A percentile compares a stretch with the other conserved stretches of the same genome.
Conservation (phyloP, 2,113 vertebrate genomes). For the Serinus canaria region DNA sequence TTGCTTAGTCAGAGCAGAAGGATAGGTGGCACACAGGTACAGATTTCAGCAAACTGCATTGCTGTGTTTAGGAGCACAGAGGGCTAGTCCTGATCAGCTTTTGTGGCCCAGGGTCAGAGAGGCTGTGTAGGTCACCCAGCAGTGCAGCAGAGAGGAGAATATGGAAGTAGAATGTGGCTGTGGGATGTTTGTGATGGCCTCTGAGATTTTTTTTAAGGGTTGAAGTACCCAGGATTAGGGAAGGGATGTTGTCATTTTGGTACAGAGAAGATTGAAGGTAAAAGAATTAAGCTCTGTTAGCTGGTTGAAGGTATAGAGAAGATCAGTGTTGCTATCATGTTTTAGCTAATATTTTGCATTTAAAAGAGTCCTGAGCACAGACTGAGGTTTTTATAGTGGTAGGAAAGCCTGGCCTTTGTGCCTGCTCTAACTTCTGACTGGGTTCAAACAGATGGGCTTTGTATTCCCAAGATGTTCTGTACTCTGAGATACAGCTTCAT, state of each 20-base stretch:
- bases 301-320: neutral
- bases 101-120: neutral
- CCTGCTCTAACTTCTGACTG: neutral
- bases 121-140: rapidly evolving
- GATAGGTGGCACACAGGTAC: neutral
- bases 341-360: neutral
- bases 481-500: neutral
- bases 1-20: neutral
- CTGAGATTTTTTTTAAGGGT: neutral
- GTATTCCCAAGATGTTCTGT: neutral
- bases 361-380: neutral
- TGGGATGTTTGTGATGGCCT: neutral
- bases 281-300: neutral
- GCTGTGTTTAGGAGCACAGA: neutral
- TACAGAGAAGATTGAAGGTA: neutral
- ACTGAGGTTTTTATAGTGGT: neutral
- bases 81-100: neutral
- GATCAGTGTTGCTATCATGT: neutral
- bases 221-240: neutral
- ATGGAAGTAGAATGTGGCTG: neutral
- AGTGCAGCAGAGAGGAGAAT: neutral
- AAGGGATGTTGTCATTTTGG: neutral
- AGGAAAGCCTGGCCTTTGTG: neutral
- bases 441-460: neutral
- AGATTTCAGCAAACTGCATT: neutral